Evolutionary conservation across 2,888 invertebrate species (phyloP).

Genomic region (Chironomus tentans): DNA sequence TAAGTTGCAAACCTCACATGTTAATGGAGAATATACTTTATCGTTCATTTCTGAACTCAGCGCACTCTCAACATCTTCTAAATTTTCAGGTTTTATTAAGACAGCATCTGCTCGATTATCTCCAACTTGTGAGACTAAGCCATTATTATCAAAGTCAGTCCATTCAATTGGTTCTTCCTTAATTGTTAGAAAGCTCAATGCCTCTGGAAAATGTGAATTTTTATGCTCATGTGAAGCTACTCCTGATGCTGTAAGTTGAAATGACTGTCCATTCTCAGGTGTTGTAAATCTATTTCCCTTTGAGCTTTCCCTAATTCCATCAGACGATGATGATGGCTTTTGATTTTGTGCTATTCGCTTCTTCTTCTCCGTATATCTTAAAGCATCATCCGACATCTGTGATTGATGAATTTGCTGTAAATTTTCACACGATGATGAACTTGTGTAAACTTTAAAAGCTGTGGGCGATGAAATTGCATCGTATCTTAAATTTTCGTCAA

Average conservation of each 20-base stretch:
- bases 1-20: slow-evolving; percentile 76
- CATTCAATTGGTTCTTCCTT: slow-evolving; percentile 65
- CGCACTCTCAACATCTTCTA: slow-evolving; percentile 32
- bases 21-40: slow-evolving; percentile 60
- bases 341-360: slow-evolving; percentile 16
- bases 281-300: not conserved
- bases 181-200: slow-evolving; percentile 31
- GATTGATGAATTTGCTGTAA: not conserved
- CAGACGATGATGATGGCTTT: slow-evolving; percentile 1
- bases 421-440: not conserved
- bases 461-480: slow-evolving; percentile 8
- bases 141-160: slow-evolving; percentile 49
- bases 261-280: slow-evolving; percentile 2
- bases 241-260: not conserved
- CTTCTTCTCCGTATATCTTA: slow-evolving; percentile 16
- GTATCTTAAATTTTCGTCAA: slow-evolving; percentile 8
- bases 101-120: slow-evolving; percentile 36
- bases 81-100: slow-evolving; percentile 55
- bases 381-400: not conserved
- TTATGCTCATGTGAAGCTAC: slow-evolving; percentile 29
- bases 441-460: slow-evolving; percentile 12
- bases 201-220: slow-evolving; percentile 28
- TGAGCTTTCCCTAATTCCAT: not conserved
- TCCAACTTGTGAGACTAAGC: not conserved
- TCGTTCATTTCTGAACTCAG: slow-evolving; percentile 35